A percentile compares a stretch with the other conserved stretches of the same genome.
These are phyloP conservation scores for Hydrozoanthus tunicans DNA, from an alignment of 64 coral and sea anemone species.

Conservation along the genomic window DNA sequence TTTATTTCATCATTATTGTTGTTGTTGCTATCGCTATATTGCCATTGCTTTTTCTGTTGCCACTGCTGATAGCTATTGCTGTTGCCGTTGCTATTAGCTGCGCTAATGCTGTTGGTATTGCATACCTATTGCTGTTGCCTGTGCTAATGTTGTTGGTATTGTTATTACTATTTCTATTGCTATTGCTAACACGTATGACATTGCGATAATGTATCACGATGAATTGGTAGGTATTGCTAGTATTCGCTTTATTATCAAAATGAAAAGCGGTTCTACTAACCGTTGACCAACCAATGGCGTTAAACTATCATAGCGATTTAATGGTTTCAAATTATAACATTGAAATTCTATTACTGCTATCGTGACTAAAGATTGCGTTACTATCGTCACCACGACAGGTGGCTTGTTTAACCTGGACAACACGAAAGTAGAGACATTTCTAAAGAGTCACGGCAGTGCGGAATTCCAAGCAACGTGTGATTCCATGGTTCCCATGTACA, in stretches of 20 bases:
- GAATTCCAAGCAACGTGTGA: constrained; percentile 88
- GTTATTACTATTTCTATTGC: not conserved
- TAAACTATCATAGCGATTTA: not conserved
- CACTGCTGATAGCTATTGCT: not conserved
- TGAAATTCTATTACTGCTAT: too few species aligned
- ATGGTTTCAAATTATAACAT: not conserved
- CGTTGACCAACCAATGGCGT: not conserved
- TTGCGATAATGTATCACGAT: not conserved
- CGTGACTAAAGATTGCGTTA: not conserved
- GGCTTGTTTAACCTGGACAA: constrained; percentile 86
- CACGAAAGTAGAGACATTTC: constrained; percentile 84
- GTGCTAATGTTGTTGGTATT: not conserved
- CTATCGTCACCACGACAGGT: constrained; percentile 9
- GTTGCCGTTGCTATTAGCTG: not conserved
- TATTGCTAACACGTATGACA: not conserved
- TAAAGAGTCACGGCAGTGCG: constrained; percentile 83
- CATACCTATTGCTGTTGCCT: not conserved
- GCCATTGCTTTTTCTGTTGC: not conserved
- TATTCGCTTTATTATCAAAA: too few species aligned
- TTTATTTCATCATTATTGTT: not conserved
- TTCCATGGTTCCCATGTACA: constrained; percentile 85
- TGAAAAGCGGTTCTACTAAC: not conserved
- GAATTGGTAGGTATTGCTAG: too few species aligned
- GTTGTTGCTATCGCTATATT: not conserved
- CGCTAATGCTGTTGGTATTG: not conserved